A percentile compares a stretch with the other conserved stretches of the same genome.
phyloP scores from a whole-genome alignment of 2,797 vertebrate genomes.

The Catharus ustulatus region DNA sequence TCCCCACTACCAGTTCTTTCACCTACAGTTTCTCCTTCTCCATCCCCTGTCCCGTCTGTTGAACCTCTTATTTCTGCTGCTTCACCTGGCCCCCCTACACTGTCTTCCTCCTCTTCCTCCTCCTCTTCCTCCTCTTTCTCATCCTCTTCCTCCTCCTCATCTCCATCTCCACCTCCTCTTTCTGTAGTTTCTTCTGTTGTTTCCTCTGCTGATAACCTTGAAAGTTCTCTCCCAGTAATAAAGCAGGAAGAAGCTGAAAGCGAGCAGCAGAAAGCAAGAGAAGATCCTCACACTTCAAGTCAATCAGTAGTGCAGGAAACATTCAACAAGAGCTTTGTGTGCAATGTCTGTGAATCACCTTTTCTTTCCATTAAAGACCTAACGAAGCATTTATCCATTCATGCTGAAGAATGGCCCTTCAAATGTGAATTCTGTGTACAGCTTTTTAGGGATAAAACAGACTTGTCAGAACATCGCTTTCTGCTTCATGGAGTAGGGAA shows the following conservation, averaged over 20 bases:
- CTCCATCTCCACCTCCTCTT: conserved; percentile 81
- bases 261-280: conserved; percentile 53
- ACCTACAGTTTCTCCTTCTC: conserved; percentile 87
- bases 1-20: conserved; percentile 89
- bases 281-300: conserved; percentile 52
- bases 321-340: conserved; percentile 92
- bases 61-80: conserved; percentile 72
- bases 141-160: conserved; percentile 65
- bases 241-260: conserved; percentile 78
- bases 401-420: conserved; percentile 93
- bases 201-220: conserved; percentile 79
- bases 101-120: conserved; percentile 74
- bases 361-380: conserved; percentile 96
- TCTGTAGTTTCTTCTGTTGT: conserved; percentile 79
- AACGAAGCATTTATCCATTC: conserved; percentile 87
- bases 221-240: conserved; percentile 73
- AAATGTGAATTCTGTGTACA: conserved; percentile 99
- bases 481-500: conserved; percentile 92
- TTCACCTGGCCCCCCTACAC: conserved; percentile 81
- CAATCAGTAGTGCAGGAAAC: conserved; percentile 75
- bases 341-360: conserved; percentile 94
- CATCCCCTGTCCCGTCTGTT: conserved; percentile 70
- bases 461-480: conserved; percentile 90
- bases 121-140: conserved; percentile 71
- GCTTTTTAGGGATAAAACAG: conserved; percentile 86